These are phyloP conservation scores for Pseudoips prasinana DNA, from an alignment of 2,888 invertebrate species.

Conservation along the genomic window DNA sequence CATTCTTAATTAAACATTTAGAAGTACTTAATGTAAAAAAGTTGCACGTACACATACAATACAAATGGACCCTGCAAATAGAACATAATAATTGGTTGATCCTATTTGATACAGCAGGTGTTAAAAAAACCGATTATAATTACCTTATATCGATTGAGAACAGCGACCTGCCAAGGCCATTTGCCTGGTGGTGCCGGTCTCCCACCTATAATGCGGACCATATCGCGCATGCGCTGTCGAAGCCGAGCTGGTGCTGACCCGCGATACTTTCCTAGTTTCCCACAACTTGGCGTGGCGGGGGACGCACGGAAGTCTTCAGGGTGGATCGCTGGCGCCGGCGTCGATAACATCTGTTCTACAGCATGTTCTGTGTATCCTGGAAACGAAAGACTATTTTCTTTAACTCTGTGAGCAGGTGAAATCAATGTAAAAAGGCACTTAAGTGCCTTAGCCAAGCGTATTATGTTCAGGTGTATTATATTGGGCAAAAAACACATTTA, in stretches of 20 bases:
- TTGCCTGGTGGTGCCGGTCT: slow-evolving; percentile 88
- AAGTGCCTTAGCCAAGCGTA: too few relatives aligned
- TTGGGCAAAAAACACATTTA: too few relatives aligned
- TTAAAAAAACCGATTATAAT: too few relatives aligned
- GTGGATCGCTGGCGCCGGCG: slow-evolving; percentile 56
- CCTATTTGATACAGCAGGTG: too few relatives aligned
- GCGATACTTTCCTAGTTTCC: slow-evolving; percentile 55
- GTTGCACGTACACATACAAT: too few relatives aligned
- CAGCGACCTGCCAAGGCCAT: slow-evolving; percentile 98
- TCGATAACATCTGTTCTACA: slow-evolving; percentile 54
- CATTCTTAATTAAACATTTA: too few relatives aligned
- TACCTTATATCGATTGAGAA: slow-evolving; percentile 92
- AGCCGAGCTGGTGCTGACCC: slow-evolving; percentile 48
- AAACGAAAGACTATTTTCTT: slow-evolving; percentile 18
- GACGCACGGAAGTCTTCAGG: slow-evolving; percentile 48
- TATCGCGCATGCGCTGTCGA: slow-evolving; percentile 71
- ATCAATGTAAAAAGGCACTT: too few relatives aligned
- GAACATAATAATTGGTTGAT: too few relatives aligned
- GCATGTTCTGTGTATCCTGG: slow-evolving; percentile 52
- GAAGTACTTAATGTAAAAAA: too few relatives aligned
- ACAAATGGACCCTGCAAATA: too few relatives aligned
- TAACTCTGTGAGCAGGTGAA: too few relatives aligned
- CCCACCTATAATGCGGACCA: slow-evolving; percentile 94
- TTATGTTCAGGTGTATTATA: too few relatives aligned
- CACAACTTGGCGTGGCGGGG: slow-evolving; percentile 47